Base-by-base conservation (phyloP, 2,888 invertebrate genomes). In the Pyrochroa serraticornis region DNA sequence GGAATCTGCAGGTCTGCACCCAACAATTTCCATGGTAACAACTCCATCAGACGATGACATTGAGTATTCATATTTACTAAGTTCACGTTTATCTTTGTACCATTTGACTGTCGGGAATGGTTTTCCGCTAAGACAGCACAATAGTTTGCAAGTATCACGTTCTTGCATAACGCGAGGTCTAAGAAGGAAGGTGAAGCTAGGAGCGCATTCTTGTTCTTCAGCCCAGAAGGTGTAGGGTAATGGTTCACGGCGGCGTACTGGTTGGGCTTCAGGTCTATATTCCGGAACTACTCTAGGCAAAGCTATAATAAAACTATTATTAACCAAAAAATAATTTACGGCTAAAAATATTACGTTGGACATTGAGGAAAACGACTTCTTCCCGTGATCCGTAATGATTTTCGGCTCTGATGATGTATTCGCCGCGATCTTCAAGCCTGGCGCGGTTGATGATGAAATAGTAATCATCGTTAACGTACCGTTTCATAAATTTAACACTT, bases 401-500 rank as follows among this genome's bases (percentile, higher is more conserved):
- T 82, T 97, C 95, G 1, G 97, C 97, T 51, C 94, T 85, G 72
- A 99, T 96, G 66, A 95, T 90, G 80, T 97, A 98, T 80, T 98
- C 97, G 68, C 98, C 99, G 73, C 96, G 89, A 81, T 99, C 98
- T 63, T 96, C 94, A 64, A 95, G 80, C 80, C 94, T 96, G 35
- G 93, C 93, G 69, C 99, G 89, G 82, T 97, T 98, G 70, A 99
- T 97, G 64, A 97, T 90, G 80, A 99, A 95, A 80, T 96, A 95
- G 79, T 95, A 99, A 75, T 98, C 96, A 71, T 97, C 95, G 50
- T 93, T 95, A 38, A 89, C 86, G 77, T 98, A 99, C 73, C 97
- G 89, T 82, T 98, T 98, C 98, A 99, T 99, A 81, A 93, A 97
- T 81, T 99, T 99, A 65, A 97, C 97, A 68, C 96, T 96, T 82